Percentiles rank a stretch among this genome's conserved stretches.
Evolutionary conservation across 2,888 invertebrate genomes (phyloP).

Genomic region (Drosophila robusta): DNA sequence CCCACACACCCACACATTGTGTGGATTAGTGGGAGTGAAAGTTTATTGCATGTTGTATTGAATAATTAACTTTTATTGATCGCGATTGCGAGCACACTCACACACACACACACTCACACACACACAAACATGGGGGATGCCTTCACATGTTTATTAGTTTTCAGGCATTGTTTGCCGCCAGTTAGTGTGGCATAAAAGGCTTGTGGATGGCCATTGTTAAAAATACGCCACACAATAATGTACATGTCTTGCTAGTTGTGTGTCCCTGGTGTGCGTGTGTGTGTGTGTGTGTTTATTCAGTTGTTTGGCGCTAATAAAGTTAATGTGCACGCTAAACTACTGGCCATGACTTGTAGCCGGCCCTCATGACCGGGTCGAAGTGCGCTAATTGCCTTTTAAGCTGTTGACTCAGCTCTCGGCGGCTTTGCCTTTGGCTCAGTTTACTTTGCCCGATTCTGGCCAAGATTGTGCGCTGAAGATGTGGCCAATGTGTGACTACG

Average conservation of each 20-base stretch:
- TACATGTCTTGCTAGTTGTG: background rate
- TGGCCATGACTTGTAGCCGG: constrained; percentile 63
- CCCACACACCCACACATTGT: constrained; percentile 35
- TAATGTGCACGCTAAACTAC: constrained; percentile 69
- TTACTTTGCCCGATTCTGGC: background rate
- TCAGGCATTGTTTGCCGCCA: constrained; percentile 52
- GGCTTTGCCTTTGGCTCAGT: constrained; percentile 27
- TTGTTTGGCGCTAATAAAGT: constrained; percentile 71
- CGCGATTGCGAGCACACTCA: constrained; percentile 50
- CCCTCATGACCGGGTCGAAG: constrained; percentile 41
- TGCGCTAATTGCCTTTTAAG: constrained; percentile 80
- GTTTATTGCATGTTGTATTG: constrained; percentile 69
- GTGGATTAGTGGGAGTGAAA: constrained; percentile 54
- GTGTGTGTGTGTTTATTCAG: constrained; percentile 40
- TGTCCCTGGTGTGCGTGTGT: background rate
- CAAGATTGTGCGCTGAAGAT: constrained; percentile 3
- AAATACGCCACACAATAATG: constrained; percentile 19
- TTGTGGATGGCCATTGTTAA: constrained; percentile 58
- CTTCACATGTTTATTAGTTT: constrained; percentile 74
- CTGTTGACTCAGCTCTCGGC: constrained; percentile 66
- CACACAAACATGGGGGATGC: constrained; percentile 14
- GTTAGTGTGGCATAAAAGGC: constrained; percentile 56
- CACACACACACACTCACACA: constrained; percentile 14
- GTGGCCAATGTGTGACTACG: background rate
- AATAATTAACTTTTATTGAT: constrained; percentile 83